Conservation (phyloP, 1,140 invertebrate species). For the Araneus ventricosus region DNA sequence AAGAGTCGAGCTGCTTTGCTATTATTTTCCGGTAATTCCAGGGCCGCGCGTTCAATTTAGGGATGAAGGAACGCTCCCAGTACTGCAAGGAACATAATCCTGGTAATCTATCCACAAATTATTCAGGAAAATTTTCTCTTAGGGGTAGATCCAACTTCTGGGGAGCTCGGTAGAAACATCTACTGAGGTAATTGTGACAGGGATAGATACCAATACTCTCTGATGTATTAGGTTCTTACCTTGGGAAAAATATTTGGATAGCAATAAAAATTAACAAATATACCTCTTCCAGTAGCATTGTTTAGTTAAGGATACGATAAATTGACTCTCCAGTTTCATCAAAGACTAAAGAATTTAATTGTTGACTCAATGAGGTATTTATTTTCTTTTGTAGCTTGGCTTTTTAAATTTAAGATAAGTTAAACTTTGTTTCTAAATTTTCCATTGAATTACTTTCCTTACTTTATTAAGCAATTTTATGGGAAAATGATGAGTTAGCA, state of each 20-base stretch:
- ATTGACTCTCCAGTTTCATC: no score
- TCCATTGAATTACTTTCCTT: no score
- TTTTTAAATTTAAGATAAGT: no score
- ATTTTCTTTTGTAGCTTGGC: no score
- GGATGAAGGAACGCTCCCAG: background rate
- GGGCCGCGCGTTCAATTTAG: constrained; percentile 20
- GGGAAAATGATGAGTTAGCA: no score
- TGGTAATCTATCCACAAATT: constrained; percentile 40
- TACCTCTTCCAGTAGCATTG: no score
- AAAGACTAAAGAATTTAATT: no score
- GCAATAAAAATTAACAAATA: background rate
- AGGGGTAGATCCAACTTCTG: background rate
- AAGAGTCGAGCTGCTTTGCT: constrained; percentile 8
- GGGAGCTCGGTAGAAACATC: background rate
- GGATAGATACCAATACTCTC: background rate
- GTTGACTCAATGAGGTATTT: no score
- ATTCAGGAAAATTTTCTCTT: constrained; percentile 40
- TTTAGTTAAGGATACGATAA: no score
- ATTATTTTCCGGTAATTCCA: constrained; percentile 29
- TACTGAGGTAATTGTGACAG: background rate
- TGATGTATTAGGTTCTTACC: background rate
- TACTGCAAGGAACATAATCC: constrained; percentile 19
- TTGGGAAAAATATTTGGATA: background rate
- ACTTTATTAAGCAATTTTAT: no score
- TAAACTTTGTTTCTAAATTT: no score